Conservation (phyloP, 2,113 vertebrate genomes). For the Bucco capensis region DNA sequence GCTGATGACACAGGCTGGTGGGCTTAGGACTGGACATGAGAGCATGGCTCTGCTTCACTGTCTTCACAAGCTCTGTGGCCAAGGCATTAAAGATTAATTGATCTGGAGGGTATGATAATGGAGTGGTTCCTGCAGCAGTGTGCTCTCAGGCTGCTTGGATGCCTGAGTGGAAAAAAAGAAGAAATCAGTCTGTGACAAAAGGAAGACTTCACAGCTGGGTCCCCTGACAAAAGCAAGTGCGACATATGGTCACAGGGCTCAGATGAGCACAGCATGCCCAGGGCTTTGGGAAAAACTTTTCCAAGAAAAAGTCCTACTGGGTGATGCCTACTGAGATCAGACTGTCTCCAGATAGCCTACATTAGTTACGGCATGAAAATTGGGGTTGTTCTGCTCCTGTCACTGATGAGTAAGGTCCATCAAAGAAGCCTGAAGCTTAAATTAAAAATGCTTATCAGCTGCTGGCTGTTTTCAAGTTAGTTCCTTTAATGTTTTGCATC, state of each 20-base stretch:
- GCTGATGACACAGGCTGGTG: not conserved
- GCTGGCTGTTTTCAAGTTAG: not conserved
- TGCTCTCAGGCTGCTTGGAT: not conserved
- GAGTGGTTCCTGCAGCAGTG: not conserved
- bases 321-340: not conserved
- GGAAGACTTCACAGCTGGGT: not conserved
- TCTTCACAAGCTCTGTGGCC: not conserved
- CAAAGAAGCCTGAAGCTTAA: not conserved
- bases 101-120: accelerated
- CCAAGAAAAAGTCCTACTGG: not conserved
- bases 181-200: not conserved
- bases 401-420: not conserved
- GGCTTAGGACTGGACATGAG: not conserved
- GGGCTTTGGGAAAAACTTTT: not conserved
- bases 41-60: not conserved
- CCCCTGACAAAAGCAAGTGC: not conserved
- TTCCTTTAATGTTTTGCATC: not conserved
- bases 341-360: not conserved
- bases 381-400: not conserved
- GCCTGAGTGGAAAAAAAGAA: not conserved
- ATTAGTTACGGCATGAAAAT: not conserved
- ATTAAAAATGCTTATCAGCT: not conserved
- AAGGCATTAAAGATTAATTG: not conserved
- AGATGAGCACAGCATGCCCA: not conserved
- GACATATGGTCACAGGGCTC: not conserved